Conservation (phyloP, 2,113 vertebrate species). For the Lepus europaeus region DNA sequence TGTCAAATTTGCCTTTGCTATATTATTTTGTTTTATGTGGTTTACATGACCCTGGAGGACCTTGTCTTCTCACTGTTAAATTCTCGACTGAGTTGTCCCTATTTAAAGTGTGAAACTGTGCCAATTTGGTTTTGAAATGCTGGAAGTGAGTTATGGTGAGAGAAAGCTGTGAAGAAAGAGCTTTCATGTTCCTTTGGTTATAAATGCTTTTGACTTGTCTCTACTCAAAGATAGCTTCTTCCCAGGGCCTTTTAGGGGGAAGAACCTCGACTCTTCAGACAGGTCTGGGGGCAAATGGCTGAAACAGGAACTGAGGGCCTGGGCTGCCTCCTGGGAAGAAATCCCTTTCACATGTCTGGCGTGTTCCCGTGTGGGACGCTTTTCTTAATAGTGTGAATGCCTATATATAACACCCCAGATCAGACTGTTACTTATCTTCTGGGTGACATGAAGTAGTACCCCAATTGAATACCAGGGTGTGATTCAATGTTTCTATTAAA, state of each 20-base stretch:
- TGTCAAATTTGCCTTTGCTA: conserved; percentile 19
- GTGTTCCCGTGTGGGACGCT: background rate
- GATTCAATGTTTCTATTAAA: conserved; percentile 1
- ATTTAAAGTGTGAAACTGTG: conserved; percentile 37
- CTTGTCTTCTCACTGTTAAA: conserved; percentile 35
- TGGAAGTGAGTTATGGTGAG: background rate
- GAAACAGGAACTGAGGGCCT: background rate
- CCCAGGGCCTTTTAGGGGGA: background rate
- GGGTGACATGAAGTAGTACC: background rate
- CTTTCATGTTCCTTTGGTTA: background rate
- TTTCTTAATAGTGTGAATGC: background rate
- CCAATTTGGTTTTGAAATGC: conserved; percentile 35
- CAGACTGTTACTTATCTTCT: background rate
- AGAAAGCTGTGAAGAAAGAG: background rate
- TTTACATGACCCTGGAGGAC: background rate
- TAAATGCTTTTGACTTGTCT: conserved; percentile 47
- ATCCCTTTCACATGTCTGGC: background rate
- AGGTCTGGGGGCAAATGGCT: background rate
- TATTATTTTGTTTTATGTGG: conserved; percentile 55
- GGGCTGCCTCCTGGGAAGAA: background rate
- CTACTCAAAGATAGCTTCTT: background rate
- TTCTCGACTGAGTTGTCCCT: conserved; percentile 46
- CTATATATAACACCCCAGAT: background rate
- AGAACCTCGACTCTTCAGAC: background rate
- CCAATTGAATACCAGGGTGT: background rate